Evolutionary conservation across 1,140 invertebrate species (phyloP).

Genomic region (Danaus plexippus): DNA sequence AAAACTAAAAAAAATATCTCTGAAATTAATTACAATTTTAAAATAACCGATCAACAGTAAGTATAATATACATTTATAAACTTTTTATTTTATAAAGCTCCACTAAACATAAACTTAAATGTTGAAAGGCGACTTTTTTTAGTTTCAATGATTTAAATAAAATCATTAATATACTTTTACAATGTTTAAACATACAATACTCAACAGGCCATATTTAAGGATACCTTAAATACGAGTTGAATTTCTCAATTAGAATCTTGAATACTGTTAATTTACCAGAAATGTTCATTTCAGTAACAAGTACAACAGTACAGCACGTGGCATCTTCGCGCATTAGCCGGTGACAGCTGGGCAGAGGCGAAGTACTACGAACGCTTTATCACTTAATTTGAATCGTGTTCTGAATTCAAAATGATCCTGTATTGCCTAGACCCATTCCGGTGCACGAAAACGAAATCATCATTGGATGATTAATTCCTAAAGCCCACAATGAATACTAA

Average conservation of each 20-base stretch:
- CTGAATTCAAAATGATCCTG: constrained; percentile 41
- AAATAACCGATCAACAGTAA: too few species aligned
- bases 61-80: too few species aligned
- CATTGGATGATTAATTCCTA: constrained; percentile 32
- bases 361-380: constrained; percentile 49
- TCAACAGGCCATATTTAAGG: too few species aligned
- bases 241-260: constrained; percentile 1
- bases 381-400: constrained; percentile 64
- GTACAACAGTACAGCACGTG: constrained; percentile 9
- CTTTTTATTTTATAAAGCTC: too few species aligned
- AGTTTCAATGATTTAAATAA: too few species aligned
- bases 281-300: background rate
- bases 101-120: too few species aligned
- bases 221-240: background rate
- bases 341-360: constrained; percentile 44
- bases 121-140: too few species aligned
- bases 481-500: constrained; percentile 19
- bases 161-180: too few species aligned
- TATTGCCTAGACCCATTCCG: constrained; percentile 33
- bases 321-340: constrained; percentile 35
- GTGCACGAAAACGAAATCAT: constrained; percentile 34
- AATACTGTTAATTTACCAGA: constrained; percentile 1
- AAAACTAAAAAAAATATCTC: too few species aligned
- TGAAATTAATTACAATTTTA: too few species aligned
- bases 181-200: too few species aligned